Percentiles rank a stretch among this genome's conserved stretches.
Conservation (phyloP, 2,113 vertebrate species). For the Climacteris rufus region DNA sequence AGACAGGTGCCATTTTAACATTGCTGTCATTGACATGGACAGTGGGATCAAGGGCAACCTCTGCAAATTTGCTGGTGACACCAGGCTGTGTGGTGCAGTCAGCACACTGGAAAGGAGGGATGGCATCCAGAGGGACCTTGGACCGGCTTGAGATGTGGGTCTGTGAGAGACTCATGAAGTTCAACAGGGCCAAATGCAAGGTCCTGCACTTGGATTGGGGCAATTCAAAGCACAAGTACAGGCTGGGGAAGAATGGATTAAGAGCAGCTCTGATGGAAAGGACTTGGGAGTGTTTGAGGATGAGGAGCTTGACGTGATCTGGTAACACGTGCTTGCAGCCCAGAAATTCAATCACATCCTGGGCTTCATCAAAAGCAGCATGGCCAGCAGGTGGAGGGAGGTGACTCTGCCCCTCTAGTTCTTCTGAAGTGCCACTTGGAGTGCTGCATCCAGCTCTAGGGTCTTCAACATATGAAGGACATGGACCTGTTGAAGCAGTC, state of each 20-base stretch:
- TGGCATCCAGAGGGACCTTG: background rate
- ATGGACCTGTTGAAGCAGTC: background rate
- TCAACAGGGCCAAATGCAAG: background rate
- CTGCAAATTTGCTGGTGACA: background rate
- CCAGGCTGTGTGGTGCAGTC: background rate
- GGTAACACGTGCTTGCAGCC: background rate
- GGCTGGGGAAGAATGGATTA: background rate
- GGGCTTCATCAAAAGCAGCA: background rate
- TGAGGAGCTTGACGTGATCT: background rate
- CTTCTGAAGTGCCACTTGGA: background rate
- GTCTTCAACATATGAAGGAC: background rate
- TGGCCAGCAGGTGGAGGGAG: background rate
- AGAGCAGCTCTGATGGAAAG: background rate
- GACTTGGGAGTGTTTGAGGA: background rate
- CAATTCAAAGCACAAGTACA: background rate
- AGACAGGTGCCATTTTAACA: background rate
- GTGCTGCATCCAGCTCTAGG: background rate
- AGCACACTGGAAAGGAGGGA: background rate
- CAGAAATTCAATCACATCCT: background rate
- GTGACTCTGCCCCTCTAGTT: background rate
- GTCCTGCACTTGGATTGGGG: background rate
- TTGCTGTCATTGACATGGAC: background rate
- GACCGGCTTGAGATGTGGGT: background rate
- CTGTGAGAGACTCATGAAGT: rapidly evolving
- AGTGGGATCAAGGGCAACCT: rapidly evolving